These are phyloP conservation scores for Apodemus speciosus DNA, from an alignment of 2,113 vertebrate genomes.

Conservation along the genomic window DNA sequence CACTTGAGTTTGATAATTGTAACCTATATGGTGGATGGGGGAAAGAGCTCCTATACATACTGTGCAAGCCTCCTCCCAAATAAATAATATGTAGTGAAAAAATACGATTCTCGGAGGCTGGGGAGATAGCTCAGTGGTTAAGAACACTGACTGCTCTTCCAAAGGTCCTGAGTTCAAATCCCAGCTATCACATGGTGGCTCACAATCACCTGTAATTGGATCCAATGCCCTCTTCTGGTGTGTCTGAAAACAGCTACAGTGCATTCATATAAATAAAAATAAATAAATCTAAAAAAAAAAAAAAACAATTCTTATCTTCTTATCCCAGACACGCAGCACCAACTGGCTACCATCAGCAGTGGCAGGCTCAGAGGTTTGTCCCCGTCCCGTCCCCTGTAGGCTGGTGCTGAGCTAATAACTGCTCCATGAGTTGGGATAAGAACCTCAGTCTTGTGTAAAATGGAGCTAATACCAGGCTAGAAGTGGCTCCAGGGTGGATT, in stretches of 20 bases:
- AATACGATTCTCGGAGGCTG: not conserved
- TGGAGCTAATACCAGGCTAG: not conserved
- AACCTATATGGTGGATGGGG: not conserved
- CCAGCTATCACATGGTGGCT: not conserved
- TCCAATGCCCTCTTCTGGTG: not conserved
- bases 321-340: not conserved
- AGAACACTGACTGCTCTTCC: too few species aligned
- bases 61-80: not conserved
- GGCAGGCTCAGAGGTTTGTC: not conserved
- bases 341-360: not conserved
- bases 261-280: not conserved
- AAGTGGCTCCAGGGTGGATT: not conserved
- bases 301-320: not conserved
- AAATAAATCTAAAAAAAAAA: not conserved
- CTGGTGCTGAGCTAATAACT: not conserved
- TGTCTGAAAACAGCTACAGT: too few species aligned
- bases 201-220: not conserved
- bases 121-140: too few species aligned
- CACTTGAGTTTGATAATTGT: too few species aligned
- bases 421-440: not conserved
- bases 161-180: too few species aligned
- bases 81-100: not conserved
- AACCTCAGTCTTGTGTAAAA: slow-evolving; percentile 41
- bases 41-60: too few species aligned
- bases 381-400: not conserved